Base-by-base conservation (phyloP, 2,113 vertebrate genomes). In the Lipophrys pholis region DNA sequence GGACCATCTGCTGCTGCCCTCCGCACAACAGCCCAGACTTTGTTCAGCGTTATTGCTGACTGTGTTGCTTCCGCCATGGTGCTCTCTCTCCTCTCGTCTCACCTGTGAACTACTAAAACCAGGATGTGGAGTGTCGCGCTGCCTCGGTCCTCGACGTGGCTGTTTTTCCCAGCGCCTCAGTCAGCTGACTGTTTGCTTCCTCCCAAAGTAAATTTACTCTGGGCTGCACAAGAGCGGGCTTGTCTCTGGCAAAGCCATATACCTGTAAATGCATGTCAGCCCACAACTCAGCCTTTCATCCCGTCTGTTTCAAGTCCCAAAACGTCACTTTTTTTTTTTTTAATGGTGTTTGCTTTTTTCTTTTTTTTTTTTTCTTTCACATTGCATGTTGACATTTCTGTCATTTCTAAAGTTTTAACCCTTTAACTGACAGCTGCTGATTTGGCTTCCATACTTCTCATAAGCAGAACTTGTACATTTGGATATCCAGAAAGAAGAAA, bases 181-280 rank as follows among this genome's bases (percentile, higher is more conserved):
- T 81, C 83, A 86, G 66, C 80, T 82, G 79, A 83, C 59, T 52
- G 9, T 86, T 87, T 82, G 77, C 69, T 81, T 85, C 76, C 64
- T 75, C 58, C 71, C 61, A 56, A 70, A 90, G 73, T 53, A 69
- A 76, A 79, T 88, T 81, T 81, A 53, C 70, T 8, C 39, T 21
- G 43, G 11, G 21, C 12, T 40, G 62, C 17, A 82, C 84, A 87
- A 79, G 84, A 80, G 57, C 82, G 45, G 84, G 63, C 83, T 62
- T 78, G 79, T 83, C 82, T 70, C 43, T 54, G 40, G 48, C 58
- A 67, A 52, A 83, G 66, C 60, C 69, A 10, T 81, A 78, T 69
- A 78, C 73, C 59, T 70, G 79, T 76, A 39, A 76, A 74, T 9
- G 5, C 54, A 43, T 3, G 17, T 66, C 55, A 35, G 54, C 46